Evolutionary conservation across 1,140 invertebrate species (phyloP).

Genomic region (Drosophila suzukii): DNA sequence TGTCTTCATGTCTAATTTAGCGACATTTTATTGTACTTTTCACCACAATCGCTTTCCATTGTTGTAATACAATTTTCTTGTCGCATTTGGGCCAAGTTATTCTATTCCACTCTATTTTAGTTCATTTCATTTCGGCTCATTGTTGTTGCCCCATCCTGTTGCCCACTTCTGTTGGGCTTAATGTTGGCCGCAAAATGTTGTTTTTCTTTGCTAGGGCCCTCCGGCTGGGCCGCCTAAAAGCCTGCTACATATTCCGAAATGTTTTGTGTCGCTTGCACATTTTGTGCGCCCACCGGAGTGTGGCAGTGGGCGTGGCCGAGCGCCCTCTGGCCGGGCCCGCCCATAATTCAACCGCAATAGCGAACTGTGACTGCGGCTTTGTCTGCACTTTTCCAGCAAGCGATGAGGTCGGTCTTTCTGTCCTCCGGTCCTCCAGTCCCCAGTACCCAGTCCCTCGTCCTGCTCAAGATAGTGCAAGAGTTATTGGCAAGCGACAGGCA

Average conservation of each 20-base stretch:
- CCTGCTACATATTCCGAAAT: constrained; percentile 60
- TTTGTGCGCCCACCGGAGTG: constrained; percentile 51
- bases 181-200: constrained; percentile 72
- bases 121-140: constrained; percentile 51
- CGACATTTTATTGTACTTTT: constrained; percentile 83
- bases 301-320: constrained; percentile 45
- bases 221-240: constrained; percentile 60
- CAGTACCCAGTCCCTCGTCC: background rate
- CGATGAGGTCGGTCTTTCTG: constrained; percentile 31
- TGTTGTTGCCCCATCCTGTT: constrained; percentile 45
- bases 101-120: constrained; percentile 51
- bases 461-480: constrained; percentile 73
- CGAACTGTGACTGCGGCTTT: constrained; percentile 70
- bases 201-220: constrained; percentile 48
- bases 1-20: constrained; percentile 81
- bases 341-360: constrained; percentile 68
- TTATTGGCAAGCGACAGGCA: constrained; percentile 68
- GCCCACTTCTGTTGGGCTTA: constrained; percentile 21
- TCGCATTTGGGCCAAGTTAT: constrained; percentile 80
- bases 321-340: constrained; percentile 19
- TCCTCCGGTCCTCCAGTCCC: background rate
- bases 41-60: constrained; percentile 78
- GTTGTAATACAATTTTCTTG: constrained; percentile 82
- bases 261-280: constrained; percentile 76
- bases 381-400: constrained; percentile 68